These are phyloP conservation scores for Todiramphus chloris DNA, from an alignment of 2,113 vertebrate genomes.

Conservation along the genomic window DNA sequence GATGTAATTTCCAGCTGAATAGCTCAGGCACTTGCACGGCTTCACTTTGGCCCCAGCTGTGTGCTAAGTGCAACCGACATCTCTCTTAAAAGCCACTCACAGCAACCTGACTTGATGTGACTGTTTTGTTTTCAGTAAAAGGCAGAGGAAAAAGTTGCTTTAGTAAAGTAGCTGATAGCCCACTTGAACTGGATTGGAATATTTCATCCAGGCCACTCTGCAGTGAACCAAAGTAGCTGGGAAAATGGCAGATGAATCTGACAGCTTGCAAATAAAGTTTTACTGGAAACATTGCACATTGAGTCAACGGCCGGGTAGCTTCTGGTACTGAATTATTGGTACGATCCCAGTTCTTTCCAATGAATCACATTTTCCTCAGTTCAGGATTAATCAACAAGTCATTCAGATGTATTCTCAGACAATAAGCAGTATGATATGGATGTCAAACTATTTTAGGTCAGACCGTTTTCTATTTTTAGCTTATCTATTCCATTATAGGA, in stretches of 20 bases:
- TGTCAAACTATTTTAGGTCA: constrained; percentile 65
- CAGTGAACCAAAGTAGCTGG: neutral
- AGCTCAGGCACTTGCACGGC: constrained; percentile 43
- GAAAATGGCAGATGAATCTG: constrained; percentile 48
- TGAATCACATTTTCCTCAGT: constrained; percentile 55
- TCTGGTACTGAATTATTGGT: constrained; percentile 51
- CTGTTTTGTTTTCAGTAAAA: constrained; percentile 52
- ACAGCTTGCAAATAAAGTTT: constrained; percentile 64
- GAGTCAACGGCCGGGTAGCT: neutral
- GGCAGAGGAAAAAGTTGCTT: neutral
- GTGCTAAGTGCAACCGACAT: constrained; percentile 53
- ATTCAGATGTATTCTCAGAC: constrained; percentile 54
- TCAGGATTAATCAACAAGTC: constrained; percentile 55
- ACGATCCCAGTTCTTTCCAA: constrained; percentile 45
- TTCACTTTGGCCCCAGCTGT: constrained; percentile 56
- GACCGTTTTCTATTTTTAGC: constrained; percentile 54
- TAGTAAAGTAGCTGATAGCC: neutral
- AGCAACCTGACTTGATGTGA: constrained; percentile 37
- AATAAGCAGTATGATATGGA: constrained; percentile 53
- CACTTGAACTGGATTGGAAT: neutral
- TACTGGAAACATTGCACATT: neutral
- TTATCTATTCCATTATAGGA: neutral
- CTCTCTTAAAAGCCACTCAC: constrained; percentile 59
- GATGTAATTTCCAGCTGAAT: constrained; percentile 66
- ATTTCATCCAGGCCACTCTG: neutral